phyloP scores from a whole-genome alignment of 1,140 invertebrate species.

The Drosophila aff. region DNA sequence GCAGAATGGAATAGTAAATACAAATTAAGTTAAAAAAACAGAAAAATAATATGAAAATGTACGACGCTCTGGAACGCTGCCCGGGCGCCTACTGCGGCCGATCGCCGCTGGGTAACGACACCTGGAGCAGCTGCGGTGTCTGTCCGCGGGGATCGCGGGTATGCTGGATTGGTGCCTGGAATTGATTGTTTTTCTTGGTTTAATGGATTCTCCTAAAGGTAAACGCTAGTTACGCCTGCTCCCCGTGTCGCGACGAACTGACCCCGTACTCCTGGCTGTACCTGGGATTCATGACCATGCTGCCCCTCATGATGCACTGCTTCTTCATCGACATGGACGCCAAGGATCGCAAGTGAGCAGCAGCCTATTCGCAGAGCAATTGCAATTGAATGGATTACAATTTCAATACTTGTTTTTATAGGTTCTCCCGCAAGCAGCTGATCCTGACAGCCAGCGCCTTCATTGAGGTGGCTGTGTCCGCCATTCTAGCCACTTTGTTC shows the following conservation, averaged over 20 bases:
- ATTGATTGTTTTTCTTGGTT: background rate
- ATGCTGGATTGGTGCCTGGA: background rate
- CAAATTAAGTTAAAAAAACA: constrained; percentile 3
- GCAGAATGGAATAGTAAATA: constrained; percentile 15
- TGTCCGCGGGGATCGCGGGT: constrained; percentile 93
- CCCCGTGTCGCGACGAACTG: constrained; percentile 91
- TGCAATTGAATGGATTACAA: too few relatives aligned
- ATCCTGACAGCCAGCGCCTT: constrained; percentile 92
- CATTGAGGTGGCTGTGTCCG: constrained; percentile 91
- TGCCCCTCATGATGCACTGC: constrained; percentile 95
- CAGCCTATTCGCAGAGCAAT: background rate
- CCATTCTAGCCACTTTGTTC: constrained; percentile 90
- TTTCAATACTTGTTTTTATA: constrained; percentile 67
- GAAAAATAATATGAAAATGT: constrained; percentile 39
- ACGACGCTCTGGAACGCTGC: constrained; percentile 86
- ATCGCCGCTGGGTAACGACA: constrained; percentile 88
- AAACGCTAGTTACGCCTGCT: constrained; percentile 88
- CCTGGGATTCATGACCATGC: constrained; percentile 95
- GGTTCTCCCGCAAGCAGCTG: constrained; percentile 90
- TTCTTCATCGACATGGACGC: constrained; percentile 95
- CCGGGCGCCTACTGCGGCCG: constrained; percentile 95
- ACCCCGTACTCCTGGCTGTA: constrained; percentile 97
- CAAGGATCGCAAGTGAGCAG: constrained; percentile 89
- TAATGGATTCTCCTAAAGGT: constrained; percentile 32
- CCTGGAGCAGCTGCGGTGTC: constrained; percentile 92